Base-by-base conservation (phyloP, 2,888 invertebrate species). In the Drosophila imparisetae region DNA sequence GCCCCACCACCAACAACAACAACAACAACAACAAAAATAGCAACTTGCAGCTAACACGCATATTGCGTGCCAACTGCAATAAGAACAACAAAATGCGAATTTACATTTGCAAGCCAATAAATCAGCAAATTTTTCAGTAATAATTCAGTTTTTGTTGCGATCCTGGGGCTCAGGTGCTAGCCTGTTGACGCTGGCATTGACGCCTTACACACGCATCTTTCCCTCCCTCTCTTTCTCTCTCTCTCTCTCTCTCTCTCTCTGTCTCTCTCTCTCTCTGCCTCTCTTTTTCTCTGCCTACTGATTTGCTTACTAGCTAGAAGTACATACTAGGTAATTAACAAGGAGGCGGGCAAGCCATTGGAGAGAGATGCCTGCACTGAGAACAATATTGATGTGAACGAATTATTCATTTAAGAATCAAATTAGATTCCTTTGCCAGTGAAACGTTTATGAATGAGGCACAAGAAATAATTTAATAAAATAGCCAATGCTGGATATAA, bases 111-210 rank as follows among this genome's bases (percentile, higher is more conserved):
- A 54, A 72, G 72, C 80, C 72, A 83, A 90, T 91, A 90, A 91
- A 91, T 90, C 90, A 86, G 76, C 57, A 75, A 84, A 88, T 85
- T 86, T 88, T 90, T 89, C 83, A 86, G 90, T 81, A 90, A 91
- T 90, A 89, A 90, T 89, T 90, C 85, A 90, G 81, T 40, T 63
- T 66, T 40, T 64, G 54, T 40, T 36, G 48, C 57, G 66, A 63
- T 65, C 66, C 67, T 53, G 59, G 45, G 61, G 59, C 67, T 71
- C 63, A 86, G 91, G 91, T 90, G 92, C 89, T 86, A 92, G 80
- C 82, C 81, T 91, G 91, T 90, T 91, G 91, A 91, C 81, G 91
- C 83, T 86, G 78, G 80, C 65, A 88, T 92, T 91, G 90, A 92
- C 91, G 91, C 91, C 91, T 91, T 54, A 57, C 77, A 80, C 86